Conservation (phyloP, 2,888 invertebrate genomes). For the Habrosyne pyritoides region DNA sequence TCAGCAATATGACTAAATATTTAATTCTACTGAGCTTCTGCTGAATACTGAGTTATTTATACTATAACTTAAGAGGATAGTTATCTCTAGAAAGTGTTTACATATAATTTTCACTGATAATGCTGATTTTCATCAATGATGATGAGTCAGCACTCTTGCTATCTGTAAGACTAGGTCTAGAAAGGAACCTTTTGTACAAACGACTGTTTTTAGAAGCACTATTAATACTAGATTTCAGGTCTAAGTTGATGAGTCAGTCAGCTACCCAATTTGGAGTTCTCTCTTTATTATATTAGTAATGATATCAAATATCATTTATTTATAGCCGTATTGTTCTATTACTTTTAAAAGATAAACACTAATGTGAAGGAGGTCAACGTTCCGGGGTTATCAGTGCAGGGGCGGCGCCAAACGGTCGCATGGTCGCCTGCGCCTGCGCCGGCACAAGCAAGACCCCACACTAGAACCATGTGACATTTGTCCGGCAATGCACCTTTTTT, state of each 20-base stretch:
- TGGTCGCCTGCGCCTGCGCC: constrained; percentile 41
- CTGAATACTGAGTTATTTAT: too few relatives aligned
- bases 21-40: too few relatives aligned
- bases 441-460: constrained; percentile 22
- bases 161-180: too few relatives aligned
- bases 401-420: constrained; percentile 78
- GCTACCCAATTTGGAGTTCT: background rate
- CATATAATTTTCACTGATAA: too few relatives aligned
- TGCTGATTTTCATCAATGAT: too few relatives aligned
- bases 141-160: too few relatives aligned
- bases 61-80: too few relatives aligned
- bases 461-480: constrained; percentile 18
- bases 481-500: constrained; percentile 9
- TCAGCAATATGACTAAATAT: too few relatives aligned
- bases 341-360: constrained; percentile 55
- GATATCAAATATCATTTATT: constrained; percentile 14
- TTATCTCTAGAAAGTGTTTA: too few relatives aligned
- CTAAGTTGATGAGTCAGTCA: background rate
- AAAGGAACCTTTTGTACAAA: background rate
- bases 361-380: constrained; percentile 75
- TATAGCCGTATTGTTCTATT: constrained; percentile 18
- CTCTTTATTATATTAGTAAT: constrained; percentile 15
- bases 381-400: constrained; percentile 74
- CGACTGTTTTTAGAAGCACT: too few relatives aligned
- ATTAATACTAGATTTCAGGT: background rate